Conservation (phyloP, 2,888 invertebrate species). For the Lithodes maja region DNA sequence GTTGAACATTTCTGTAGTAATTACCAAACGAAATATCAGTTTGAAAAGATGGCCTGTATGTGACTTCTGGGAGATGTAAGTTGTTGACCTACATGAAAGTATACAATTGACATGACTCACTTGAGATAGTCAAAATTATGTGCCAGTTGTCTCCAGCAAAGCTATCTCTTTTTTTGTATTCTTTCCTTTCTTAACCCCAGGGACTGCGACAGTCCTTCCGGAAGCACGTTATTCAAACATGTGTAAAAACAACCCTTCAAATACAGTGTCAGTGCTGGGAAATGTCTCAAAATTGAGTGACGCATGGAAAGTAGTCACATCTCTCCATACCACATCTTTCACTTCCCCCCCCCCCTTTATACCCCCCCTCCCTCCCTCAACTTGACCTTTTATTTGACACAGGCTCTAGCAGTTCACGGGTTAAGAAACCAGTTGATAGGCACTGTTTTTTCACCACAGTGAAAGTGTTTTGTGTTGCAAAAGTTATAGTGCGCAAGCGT, state of each 20-base stretch:
- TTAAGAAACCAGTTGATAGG: constrained; percentile 2
- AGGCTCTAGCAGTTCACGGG: too few species aligned
- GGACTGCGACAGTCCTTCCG: constrained; percentile 17
- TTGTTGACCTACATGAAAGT: not conserved
- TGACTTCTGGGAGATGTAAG: not conserved
- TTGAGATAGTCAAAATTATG: not conserved
- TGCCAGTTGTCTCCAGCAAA: not conserved
- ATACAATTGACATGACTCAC: not conserved
- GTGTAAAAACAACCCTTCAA: too few species aligned
- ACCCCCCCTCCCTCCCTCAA: too few species aligned
- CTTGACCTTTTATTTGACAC: too few species aligned
- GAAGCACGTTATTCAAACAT: too few species aligned
- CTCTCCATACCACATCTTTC: too few species aligned
- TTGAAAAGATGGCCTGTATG: not conserved
- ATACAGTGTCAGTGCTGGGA: too few species aligned
- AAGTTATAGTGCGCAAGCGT: constrained; percentile 42
- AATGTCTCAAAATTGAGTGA: too few species aligned
- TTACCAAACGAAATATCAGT: too few species aligned
- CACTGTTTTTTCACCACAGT: constrained; percentile 11
- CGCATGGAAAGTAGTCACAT: too few species aligned
- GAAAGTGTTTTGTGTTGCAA: constrained; percentile 31
- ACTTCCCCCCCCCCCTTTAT: too few species aligned
- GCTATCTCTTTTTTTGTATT: not conserved
- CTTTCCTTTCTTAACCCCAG: not conserved
- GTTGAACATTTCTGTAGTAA: too few species aligned